Conservation (phyloP, 2,797 vertebrate species). For the Anabacerthia variegaticeps region DNA sequence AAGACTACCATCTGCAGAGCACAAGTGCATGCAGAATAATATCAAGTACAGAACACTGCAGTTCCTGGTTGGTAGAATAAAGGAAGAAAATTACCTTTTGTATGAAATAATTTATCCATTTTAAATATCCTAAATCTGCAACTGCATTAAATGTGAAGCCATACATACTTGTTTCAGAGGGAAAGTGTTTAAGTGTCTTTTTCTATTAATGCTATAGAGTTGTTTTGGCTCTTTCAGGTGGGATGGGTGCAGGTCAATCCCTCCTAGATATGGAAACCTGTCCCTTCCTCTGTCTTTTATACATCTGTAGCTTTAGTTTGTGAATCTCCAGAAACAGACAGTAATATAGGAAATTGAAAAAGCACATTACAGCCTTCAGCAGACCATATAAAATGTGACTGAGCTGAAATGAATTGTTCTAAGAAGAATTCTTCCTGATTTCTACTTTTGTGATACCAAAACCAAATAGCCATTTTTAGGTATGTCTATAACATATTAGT, state of each 20-base stretch:
- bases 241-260: accelerated
- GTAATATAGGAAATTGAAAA: background rate
- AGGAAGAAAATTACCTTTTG: background rate
- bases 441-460: background rate
- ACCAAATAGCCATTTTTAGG: background rate
- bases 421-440: background rate
- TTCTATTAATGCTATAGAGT: background rate
- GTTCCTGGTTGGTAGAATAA: background rate
- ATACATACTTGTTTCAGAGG: background rate
- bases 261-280: background rate
- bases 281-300: background rate
- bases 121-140: background rate
- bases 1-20: background rate
- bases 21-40: background rate
- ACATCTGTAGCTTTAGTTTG: background rate
- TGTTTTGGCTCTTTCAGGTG: background rate
- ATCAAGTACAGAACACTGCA: background rate
- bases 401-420: background rate
- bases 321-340: background rate
- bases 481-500: background rate
- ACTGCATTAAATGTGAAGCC: background rate
- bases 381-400: background rate
- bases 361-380: background rate
- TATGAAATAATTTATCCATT: background rate
- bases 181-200: background rate